Conservation (phyloP, 1,140 invertebrate species). For the Drosophila seguyi region DNA sequence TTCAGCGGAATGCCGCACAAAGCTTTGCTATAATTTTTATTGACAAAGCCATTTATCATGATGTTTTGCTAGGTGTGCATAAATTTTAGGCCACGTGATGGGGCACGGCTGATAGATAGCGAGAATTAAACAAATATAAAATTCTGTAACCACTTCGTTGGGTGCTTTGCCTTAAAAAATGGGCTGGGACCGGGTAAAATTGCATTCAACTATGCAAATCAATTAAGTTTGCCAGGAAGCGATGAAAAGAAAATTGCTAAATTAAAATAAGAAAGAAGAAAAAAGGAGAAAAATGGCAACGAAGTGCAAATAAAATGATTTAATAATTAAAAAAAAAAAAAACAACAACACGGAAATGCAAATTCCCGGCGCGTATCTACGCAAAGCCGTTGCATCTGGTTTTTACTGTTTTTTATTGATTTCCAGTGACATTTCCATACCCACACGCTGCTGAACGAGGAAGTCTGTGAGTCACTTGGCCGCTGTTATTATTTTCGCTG, state of each 20-base stretch:
- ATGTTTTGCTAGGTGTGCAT: constrained; percentile 36
- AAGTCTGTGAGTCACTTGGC: constrained; percentile 43
- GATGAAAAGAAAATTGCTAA: constrained; percentile 33
- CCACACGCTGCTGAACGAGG: constrained; percentile 21
- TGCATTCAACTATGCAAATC: constrained; percentile 37
- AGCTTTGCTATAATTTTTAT: constrained; percentile 50
- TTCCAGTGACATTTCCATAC: constrained; percentile 53
- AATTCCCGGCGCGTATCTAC: constrained; percentile 30
- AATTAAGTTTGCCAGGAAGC: constrained; percentile 38
- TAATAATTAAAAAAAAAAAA: constrained; percentile 50
- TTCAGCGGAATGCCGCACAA: constrained; percentile 29
- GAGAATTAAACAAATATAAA: constrained; percentile 1
- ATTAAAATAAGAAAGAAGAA: constrained; percentile 13
- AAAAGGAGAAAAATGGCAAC: constrained; percentile 20
- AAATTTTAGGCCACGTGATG: constrained; percentile 47
- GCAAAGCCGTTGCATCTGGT: constrained; percentile 66
- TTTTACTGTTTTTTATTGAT: constrained; percentile 51
- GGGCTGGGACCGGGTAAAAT: constrained; percentile 23
- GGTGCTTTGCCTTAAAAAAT: not conserved
- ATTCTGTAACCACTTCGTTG: constrained; percentile 2
- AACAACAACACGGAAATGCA: constrained; percentile 66
- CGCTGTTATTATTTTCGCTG: constrained; percentile 19
- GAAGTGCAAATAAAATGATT: constrained; percentile 47
- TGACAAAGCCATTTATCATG: constrained; percentile 48
- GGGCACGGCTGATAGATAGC: constrained; percentile 10